phyloP scores from a whole-genome alignment of 2,113 vertebrate species.

The Rattus rattus region DNA sequence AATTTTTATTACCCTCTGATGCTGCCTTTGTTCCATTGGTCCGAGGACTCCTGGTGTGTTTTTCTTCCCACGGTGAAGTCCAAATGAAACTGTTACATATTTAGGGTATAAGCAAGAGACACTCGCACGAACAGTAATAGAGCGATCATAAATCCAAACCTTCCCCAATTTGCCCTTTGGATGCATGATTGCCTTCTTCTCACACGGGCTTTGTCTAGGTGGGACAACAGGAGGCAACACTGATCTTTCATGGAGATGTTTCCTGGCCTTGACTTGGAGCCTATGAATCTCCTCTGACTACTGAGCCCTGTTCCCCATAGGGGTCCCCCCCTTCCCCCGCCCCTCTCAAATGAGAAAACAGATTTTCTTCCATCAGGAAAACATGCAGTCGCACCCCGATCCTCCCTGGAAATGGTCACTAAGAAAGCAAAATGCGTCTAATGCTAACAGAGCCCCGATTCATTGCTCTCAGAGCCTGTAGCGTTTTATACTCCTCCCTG shows the following conservation, averaged over 20 bases:
- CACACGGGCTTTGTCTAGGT: neutral
- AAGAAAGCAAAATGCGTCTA: constrained; percentile 40
- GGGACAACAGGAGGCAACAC: neutral
- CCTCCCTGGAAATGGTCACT: constrained; percentile 65
- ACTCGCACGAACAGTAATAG: neutral
- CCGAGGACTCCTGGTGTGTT: neutral
- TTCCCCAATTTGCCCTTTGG: constrained; percentile 1
- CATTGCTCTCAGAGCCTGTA: constrained; percentile 77
- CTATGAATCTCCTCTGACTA: neutral
- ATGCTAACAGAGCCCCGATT: constrained; percentile 64
- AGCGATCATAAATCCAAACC: neutral
- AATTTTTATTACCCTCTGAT: accelerated
- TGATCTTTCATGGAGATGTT: neutral
- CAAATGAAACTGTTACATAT: neutral
- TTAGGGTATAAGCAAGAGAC: neutral
- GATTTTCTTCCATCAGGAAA: constrained; percentile 30
- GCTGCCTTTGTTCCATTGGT: neutral
- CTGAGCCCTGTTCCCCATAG: neutral
- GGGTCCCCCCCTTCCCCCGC: neutral
- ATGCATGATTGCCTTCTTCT: neutral
- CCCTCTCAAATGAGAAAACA: constrained; percentile 9
- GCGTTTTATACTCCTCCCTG: constrained; percentile 82
- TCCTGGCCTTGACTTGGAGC: neutral
- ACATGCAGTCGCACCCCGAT: constrained; percentile 4
- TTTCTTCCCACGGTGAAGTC: neutral